A percentile compares a stretch with the other conserved stretches of the same genome.
Evolutionary conservation across 2,797 vertebrate genomes (phyloP).

Genomic region (Sebastes minor): DNA sequence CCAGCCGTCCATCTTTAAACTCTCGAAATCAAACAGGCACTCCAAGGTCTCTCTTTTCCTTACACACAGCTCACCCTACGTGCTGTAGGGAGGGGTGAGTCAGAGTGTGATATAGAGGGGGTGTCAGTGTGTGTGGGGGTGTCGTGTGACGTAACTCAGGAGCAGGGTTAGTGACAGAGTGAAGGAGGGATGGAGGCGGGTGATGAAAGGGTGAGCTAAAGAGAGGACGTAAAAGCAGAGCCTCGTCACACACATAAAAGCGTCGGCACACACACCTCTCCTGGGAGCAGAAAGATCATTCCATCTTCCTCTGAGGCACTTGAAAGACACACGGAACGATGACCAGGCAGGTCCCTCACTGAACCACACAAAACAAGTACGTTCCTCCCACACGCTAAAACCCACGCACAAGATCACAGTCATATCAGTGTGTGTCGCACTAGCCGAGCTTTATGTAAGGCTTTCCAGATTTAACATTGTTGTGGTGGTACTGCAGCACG

Average conservation of each 20-base stretch:
- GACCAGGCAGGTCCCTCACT: background rate
- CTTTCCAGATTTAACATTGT: background rate
- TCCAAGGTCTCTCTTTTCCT: slow-evolving; percentile 36
- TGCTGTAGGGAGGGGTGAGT: background rate
- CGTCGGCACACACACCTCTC: slow-evolving; percentile 6
- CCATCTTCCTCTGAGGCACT: slow-evolving; percentile 33
- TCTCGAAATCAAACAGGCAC: slow-evolving; percentile 15
- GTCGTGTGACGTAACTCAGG: slow-evolving; percentile 38
- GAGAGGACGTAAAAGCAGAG: slow-evolving; percentile 33
- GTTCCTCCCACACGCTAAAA: background rate
- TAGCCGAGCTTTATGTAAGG: background rate
- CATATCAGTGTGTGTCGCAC: background rate
- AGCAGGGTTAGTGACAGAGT: slow-evolving; percentile 10
- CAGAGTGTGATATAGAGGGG: slow-evolving; percentile 27
- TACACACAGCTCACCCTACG: background rate
- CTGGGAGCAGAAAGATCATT: slow-evolving; percentile 10
- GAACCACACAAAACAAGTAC: background rate
- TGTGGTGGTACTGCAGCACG: background rate
- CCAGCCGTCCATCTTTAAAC: slow-evolving; percentile 13
- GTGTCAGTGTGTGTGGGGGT: background rate
- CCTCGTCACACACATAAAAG: background rate
- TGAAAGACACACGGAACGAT: slow-evolving; percentile 27
- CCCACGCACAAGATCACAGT: background rate
- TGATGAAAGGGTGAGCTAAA: slow-evolving; percentile 45
- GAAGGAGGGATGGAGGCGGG: background rate